Conservation (phyloP, 2,797 vertebrate species). For the Schizopygopsis malacanthus region DNA sequence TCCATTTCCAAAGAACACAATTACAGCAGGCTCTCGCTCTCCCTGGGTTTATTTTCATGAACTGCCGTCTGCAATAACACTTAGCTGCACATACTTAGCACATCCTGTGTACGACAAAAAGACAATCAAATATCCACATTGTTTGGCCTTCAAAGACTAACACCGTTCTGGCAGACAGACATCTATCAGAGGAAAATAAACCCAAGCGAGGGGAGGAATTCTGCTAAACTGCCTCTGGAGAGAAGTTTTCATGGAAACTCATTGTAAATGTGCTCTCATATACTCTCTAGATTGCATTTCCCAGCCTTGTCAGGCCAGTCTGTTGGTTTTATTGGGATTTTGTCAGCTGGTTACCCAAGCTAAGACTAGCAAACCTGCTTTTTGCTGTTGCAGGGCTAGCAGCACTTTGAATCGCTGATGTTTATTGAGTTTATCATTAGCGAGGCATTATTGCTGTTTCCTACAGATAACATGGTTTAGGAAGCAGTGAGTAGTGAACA, state of each 20-base stretch:
- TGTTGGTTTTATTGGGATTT: not conserved
- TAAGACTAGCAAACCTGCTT: constrained; percentile 59
- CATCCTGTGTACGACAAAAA: constrained; percentile 6
- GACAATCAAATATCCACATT: constrained; percentile 22
- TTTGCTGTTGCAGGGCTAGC: constrained; percentile 54
- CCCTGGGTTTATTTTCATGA: constrained; percentile 37
- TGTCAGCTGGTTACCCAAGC: not conserved
- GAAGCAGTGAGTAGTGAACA: not conserved
- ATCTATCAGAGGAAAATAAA: constrained; percentile 7
- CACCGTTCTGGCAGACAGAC: not conserved
- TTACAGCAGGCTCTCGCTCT: constrained; percentile 23
- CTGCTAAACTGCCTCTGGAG: not conserved
- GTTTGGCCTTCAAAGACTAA: constrained; percentile 22
- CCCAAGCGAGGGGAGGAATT: constrained; percentile 1
- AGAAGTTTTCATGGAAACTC: constrained; percentile 6
- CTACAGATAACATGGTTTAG: constrained; percentile 53
- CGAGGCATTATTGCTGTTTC: constrained; percentile 40
- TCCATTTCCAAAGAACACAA: constrained; percentile 55
- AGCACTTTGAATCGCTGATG: constrained; percentile 62
- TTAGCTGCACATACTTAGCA: not conserved
- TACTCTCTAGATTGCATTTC: not conserved
- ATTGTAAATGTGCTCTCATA: not conserved
- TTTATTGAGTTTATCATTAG: constrained; percentile 70
- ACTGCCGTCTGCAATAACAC: constrained; percentile 26
- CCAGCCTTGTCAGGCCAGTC: not conserved